Conservation (phyloP, 2,888 invertebrate species). For the Mesorhabditis spiculigera region DNA sequence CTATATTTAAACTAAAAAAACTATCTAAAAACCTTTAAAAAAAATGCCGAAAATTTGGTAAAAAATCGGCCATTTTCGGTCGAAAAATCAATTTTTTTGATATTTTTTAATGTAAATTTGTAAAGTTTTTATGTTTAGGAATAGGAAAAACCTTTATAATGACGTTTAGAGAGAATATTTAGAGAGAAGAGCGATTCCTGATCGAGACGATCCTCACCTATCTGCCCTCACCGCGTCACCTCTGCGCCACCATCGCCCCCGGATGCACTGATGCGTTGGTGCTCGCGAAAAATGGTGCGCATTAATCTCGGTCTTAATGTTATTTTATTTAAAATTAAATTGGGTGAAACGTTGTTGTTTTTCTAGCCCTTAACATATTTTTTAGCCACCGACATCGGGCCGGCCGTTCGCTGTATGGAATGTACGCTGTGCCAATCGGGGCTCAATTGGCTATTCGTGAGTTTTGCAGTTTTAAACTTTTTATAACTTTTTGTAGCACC, state of each 20-base stretch:
- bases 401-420: neutral
- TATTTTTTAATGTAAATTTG: too few relatives aligned
- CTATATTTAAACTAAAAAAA: too few relatives aligned
- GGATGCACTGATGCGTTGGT: slow-evolving; percentile 26
- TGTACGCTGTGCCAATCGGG: neutral
- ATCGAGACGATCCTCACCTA: slow-evolving; percentile 12
- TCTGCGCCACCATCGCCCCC: slow-evolving; percentile 32
- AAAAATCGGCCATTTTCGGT: too few relatives aligned
- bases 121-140: neutral
- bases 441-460: neutral
- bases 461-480: neutral
- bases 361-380: neutral
- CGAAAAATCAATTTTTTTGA: too few relatives aligned
- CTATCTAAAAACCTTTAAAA: too few relatives aligned
- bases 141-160: slow-evolving; percentile 19
- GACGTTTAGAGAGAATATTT: too few relatives aligned
- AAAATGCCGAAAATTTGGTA: too few relatives aligned
- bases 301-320: too few relatives aligned
- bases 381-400: neutral
- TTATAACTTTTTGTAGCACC: neutral
- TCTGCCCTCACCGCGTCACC: slow-evolving; percentile 23
- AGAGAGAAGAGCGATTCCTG: neutral
- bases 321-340: neutral
- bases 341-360: neutral
- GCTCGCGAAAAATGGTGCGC: neutral